Evolutionary conservation across 1,140 invertebrate genomes (phyloP).

Genomic region (Pararge aegeria): DNA sequence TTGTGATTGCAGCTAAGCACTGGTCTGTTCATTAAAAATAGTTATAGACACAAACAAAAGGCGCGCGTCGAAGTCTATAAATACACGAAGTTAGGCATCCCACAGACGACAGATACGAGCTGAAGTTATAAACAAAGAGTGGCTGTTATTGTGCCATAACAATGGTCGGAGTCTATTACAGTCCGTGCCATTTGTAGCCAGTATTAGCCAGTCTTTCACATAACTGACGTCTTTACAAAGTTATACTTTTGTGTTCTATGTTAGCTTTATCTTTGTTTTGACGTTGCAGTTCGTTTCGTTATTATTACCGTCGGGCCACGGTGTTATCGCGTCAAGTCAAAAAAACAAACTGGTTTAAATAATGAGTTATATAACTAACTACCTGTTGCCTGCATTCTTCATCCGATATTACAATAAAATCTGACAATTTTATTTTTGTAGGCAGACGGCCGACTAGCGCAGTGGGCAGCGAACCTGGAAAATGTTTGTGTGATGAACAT

Average conservation of each 20-base stretch:
- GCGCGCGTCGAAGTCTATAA: slow-evolving; percentile 14
- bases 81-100: slow-evolving; percentile 25
- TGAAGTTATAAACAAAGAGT: slow-evolving; percentile 32
- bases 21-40: too few relatives aligned
- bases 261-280: neutral
- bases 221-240: slow-evolving; percentile 15
- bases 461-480: too few relatives aligned
- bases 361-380: too few relatives aligned
- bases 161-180: slow-evolving; percentile 32
- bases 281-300: neutral
- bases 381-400: too few relatives aligned
- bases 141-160: slow-evolving; percentile 26
- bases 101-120: slow-evolving; percentile 16
- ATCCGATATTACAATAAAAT: too few relatives aligned
- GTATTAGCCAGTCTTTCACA: slow-evolving; percentile 24
- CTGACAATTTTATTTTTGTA: too few relatives aligned
- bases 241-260: slow-evolving; percentile 6
- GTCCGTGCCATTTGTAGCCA: slow-evolving; percentile 19
- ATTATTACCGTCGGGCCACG: neutral
- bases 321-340: too few relatives aligned
- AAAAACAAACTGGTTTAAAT: too few relatives aligned
- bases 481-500: too few relatives aligned
- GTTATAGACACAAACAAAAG: neutral
- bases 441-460: too few relatives aligned
- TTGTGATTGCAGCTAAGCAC: too few relatives aligned